These are phyloP conservation scores for Neodontobutis hainanensis DNA, from an alignment of 2,113 vertebrate species.

Conservation along the genomic window DNA sequence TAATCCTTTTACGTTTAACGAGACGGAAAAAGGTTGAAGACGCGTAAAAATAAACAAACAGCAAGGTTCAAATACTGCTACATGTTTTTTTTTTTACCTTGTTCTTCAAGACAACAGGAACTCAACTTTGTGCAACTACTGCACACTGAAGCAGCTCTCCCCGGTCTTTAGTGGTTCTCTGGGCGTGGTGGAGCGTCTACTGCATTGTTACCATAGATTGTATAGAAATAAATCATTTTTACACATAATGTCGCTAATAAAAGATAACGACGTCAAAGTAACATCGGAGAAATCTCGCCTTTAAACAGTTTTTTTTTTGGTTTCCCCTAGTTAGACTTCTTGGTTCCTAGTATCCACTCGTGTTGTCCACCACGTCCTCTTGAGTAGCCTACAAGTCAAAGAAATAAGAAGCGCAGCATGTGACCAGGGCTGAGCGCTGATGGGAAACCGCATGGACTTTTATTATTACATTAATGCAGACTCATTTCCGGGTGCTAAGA, in stretches of 20 bases:
- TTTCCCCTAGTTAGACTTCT: not conserved
- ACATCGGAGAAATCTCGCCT: not conserved
- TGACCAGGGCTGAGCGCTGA: slow-evolving; percentile 70
- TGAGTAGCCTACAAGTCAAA: slow-evolving; percentile 18
- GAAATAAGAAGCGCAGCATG: slow-evolving; percentile 46
- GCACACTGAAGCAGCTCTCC: slow-evolving; percentile 8
- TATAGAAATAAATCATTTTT: not conserved
- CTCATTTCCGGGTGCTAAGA: slow-evolving; percentile 61
- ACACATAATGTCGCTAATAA: slow-evolving; percentile 49
- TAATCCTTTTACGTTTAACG: too few species aligned
- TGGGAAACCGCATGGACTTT: slow-evolving; percentile 63
- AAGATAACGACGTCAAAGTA: not conserved
- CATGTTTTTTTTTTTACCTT: slow-evolving; percentile 29
- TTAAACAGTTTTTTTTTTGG: not conserved
- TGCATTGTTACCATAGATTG: slow-evolving; percentile 51
- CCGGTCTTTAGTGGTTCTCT: slow-evolving; percentile 30
- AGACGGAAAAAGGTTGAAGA: too few species aligned
- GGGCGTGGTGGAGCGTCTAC: slow-evolving; percentile 75
- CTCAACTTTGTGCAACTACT: slow-evolving; percentile 52
- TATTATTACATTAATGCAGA: slow-evolving; percentile 61
- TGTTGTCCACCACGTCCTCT: slow-evolving; percentile 27
- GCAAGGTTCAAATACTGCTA: not conserved
- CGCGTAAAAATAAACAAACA: not conserved
- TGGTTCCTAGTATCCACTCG: not conserved
- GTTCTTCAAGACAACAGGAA: slow-evolving; percentile 29